Percentiles rank a stretch among this genome's conserved stretches.
Conservation (phyloP, 2,888 invertebrate genomes). For the Thalpophila matura region DNA sequence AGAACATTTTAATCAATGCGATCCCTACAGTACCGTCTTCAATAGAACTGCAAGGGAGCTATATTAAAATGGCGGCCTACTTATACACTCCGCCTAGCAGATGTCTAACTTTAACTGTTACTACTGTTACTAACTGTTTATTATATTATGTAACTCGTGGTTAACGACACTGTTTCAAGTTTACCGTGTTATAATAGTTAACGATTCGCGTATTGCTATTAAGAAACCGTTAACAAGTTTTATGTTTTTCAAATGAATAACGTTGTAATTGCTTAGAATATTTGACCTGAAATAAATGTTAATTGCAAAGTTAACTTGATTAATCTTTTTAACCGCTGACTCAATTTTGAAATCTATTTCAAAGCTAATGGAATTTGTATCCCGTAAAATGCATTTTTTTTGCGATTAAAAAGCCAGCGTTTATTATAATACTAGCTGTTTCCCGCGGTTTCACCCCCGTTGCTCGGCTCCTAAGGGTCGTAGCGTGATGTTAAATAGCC, state of each 20-base stretch:
- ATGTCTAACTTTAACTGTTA: slow-evolving; percentile 28
- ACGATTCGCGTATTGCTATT: background rate
- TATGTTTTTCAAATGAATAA: background rate
- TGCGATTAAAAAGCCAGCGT: background rate
- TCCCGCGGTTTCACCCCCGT: too few relatives aligned
- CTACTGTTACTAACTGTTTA: slow-evolving; percentile 7
- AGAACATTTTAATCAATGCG: slow-evolving; percentile 22
- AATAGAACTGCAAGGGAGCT: slow-evolving; percentile 11
- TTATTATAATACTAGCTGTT: slow-evolving; percentile 3
- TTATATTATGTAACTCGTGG: slow-evolving; percentile 17
- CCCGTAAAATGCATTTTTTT: slow-evolving; percentile 10
- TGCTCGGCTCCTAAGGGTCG: too few relatives aligned
- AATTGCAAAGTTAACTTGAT: slow-evolving; percentile 14
- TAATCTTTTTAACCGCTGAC: background rate
- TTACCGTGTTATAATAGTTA: slow-evolving; percentile 1
- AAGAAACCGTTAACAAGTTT: background rate
- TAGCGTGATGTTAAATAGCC: too few relatives aligned
- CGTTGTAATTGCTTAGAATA: background rate
- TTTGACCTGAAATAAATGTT: slow-evolving; percentile 1
- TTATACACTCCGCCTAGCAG: slow-evolving; percentile 8
- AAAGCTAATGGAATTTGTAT: slow-evolving; percentile 16
- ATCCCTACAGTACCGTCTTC: background rate
- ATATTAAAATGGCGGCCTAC: slow-evolving; percentile 27
- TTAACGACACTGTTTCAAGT: slow-evolving; percentile 9
- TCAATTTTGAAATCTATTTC: slow-evolving; percentile 18